Evolutionary conservation across 2,888 invertebrate genomes (phyloP), one percentile per base, ranked within the genome.

Genomic region (Eristalis arbustorum): DNA sequence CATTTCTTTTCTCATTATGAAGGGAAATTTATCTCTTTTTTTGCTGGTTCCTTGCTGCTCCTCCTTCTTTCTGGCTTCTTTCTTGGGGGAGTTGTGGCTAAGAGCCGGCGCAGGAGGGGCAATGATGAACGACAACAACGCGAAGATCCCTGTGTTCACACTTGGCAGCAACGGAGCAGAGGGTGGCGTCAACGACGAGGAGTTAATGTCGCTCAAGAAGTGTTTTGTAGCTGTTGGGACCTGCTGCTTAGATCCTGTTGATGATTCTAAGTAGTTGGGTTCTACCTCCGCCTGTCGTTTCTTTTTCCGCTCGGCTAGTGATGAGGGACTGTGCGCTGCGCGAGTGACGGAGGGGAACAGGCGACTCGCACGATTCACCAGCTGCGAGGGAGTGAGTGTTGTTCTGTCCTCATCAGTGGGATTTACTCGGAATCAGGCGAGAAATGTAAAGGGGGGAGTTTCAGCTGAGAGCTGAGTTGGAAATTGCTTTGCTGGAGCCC

Each of bases 1-100:
- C 67, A 72, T 79, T 87, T 87, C 68, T 72, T 75, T 78, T 75
- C 83, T 87, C 78, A 87, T 87, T 83, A 87, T 78, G 71, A 72
- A 71, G 67, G 83, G 57, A 67, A 74, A 79, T 63, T 83, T 87
- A 78, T 71, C 72, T 83, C 79, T 79, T 71, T 75, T 67, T 75
- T 57, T 57, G 72, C 67, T 75, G 63, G 75, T 57, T 57, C 34
- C 73, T 28, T 37, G 62, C 68, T 74, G 31, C 37, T 71, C 61
- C 61, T 31, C 63, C 22, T 79, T 18, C 31, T 56, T 71, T 18
- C 28, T 8, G 18, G 6, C 31, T 8, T 59, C 28, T 62, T 69
- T 40, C 18, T 11, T 63, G 14, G 25, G 14, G 25, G 25, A 59
- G 13, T 11, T 59, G 25, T 11, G 57, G 34, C 49, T 42, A 18